phyloP scores from a whole-genome alignment of 2,113 vertebrate genomes.

The Crotalus tigris region DNA sequence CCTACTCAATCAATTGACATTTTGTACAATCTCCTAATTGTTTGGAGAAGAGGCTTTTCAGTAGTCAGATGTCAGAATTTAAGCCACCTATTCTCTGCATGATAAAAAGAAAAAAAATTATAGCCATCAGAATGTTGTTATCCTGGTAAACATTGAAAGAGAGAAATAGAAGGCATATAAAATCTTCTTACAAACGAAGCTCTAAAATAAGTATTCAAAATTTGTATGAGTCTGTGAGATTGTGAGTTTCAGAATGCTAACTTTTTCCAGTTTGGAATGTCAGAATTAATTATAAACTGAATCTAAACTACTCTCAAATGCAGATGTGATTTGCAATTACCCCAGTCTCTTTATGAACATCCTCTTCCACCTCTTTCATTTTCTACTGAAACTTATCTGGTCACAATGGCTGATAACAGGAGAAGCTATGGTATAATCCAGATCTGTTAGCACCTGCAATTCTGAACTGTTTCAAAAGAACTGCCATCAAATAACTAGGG shows the following conservation, averaged over 20 bases:
- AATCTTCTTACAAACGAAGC: background rate
- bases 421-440: background rate
- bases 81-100: background rate
- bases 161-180: background rate
- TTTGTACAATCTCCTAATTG: background rate
- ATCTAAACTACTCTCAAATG: background rate
- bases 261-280: background rate
- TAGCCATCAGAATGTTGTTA: background rate
- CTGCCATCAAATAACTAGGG: background rate
- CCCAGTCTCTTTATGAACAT: background rate
- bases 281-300: background rate
- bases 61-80: background rate
- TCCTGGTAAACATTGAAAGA: background rate
- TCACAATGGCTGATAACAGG: background rate
- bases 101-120: background rate
- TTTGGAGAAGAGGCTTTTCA: background rate
- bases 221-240: background rate
- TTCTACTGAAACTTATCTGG: background rate
- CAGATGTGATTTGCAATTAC: background rate
- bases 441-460: background rate
- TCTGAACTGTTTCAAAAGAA: background rate
- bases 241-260: background rate
- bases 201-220: background rate
- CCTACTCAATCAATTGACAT: background rate
- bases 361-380: background rate